These are phyloP conservation scores for Taeniopygia guttata DNA, from an alignment of 2,797 vertebrate species.

Conservation along the genomic window DNA sequence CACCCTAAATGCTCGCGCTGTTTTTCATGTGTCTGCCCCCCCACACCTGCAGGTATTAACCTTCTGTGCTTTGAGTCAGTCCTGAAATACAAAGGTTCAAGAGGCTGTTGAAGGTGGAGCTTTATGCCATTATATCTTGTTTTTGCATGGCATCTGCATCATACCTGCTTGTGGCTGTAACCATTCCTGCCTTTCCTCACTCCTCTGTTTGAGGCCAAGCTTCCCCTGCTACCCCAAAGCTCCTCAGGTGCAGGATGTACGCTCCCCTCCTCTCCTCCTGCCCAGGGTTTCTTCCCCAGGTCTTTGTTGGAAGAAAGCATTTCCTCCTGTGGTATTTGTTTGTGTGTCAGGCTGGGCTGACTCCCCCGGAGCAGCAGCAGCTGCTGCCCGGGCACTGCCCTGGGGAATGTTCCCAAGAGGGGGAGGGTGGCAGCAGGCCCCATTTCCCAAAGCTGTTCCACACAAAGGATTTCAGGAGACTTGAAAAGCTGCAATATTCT, in stretches of 20 bases:
- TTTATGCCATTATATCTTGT: neutral
- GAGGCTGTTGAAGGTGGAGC: neutral
- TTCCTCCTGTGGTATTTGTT: slow-evolving; percentile 50
- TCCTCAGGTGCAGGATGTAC: neutral
- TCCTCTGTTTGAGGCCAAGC: neutral
- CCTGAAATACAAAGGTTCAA: neutral
- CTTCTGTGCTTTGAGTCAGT: neutral
- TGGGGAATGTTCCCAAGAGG: slow-evolving; percentile 26
- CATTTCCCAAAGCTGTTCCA: neutral
- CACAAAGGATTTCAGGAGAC: slow-evolving; percentile 41
- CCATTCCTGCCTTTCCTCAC: neutral
- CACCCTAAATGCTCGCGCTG: rapidly evolving
- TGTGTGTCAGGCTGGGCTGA: slow-evolving; percentile 39
- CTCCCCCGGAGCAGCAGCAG: slow-evolving; percentile 47
- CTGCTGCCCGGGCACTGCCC: slow-evolving; percentile 58
- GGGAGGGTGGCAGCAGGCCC: slow-evolving; percentile 30
- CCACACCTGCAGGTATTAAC: rapidly evolving
- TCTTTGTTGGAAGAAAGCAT: slow-evolving; percentile 34
- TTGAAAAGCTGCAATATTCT: neutral
- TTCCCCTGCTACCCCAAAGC: neutral
- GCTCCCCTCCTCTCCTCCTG: neutral
- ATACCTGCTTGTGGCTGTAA: neutral
- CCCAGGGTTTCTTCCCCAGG: slow-evolving; percentile 7
- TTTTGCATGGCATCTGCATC: neutral
- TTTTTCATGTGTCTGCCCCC: neutral